Percentiles rank a stretch among this genome's conserved stretches.
Conservation (phyloP, 2,888 invertebrate species). For the Tinea semifulvella region DNA sequence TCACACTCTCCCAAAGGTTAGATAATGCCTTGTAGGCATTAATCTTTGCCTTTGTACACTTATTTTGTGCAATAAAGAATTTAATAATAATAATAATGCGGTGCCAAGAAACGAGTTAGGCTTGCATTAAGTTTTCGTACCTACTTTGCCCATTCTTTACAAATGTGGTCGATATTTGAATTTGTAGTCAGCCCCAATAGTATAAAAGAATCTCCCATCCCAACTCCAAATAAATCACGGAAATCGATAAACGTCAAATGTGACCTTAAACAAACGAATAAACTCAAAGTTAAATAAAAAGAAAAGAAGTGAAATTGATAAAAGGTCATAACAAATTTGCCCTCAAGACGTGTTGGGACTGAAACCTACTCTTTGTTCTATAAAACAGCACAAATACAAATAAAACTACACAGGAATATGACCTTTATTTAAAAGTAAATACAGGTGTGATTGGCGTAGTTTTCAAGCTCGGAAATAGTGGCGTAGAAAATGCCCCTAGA, state of each 20-base stretch:
- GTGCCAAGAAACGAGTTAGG: no score
- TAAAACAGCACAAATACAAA: background rate
- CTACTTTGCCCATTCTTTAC: no score
- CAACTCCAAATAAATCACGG: no score
- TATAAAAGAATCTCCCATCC: no score
- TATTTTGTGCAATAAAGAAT: no score
- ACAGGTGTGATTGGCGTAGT: background rate
- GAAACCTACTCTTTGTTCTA: background rate
- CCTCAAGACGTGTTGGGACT: conserved; percentile 8
- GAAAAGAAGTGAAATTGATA: conserved; percentile 12
- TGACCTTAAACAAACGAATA: conserved; percentile 9
- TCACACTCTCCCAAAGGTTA: no score
- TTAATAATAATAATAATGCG: no score
- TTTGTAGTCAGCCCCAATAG: no score
- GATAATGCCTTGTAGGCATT: no score
- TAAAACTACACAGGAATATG: background rate
- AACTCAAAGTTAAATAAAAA: conserved; percentile 10
- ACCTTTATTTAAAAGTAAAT: background rate
- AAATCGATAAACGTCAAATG: conserved; percentile 6
- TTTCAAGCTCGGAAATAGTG: background rate
- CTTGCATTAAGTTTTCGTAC: no score
- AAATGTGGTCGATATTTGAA: no score
- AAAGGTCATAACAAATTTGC: conserved; percentile 14
- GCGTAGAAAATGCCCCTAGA: conserved; percentile 3
- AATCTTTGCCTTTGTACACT: no score